Evolutionary conservation across 2,888 invertebrate species (phyloP).

Genomic region (Dryomyza anilis): DNA sequence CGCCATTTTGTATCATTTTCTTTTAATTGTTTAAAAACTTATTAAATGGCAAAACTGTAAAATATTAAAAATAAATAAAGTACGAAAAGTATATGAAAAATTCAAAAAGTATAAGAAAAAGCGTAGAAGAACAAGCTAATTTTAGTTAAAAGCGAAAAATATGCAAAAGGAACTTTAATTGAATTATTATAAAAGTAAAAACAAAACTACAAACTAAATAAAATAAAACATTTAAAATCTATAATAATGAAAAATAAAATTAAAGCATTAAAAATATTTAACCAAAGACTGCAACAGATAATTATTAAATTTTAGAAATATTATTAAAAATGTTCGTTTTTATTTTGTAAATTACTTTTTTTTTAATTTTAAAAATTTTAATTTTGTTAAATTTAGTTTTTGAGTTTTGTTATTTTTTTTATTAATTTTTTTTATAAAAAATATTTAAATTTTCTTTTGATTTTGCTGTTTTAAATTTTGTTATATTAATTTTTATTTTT

Average conservation of each 20-base stretch:
- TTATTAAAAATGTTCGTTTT: constrained; percentile 44
- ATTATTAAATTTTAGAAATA: constrained; percentile 62
- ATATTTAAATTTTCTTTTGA: constrained; percentile 4
- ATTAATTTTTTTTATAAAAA: constrained; percentile 9
- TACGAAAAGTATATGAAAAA: too few species aligned
- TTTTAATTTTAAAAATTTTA: background rate
- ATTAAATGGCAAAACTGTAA: too few species aligned
- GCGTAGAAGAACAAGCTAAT: background rate
- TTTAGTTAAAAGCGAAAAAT: background rate
- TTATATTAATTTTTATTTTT: constrained; percentile 5
- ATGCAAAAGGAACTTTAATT: background rate
- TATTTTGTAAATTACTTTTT: constrained; percentile 22
- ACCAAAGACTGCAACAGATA: constrained; percentile 64
- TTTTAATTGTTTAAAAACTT: too few species aligned
- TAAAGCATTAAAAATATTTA: constrained; percentile 52
- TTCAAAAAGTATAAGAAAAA: background rate
- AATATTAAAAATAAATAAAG: too few species aligned
- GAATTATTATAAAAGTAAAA: constrained; percentile 12
- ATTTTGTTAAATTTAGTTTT: too few species aligned
- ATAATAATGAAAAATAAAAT: too few species aligned
- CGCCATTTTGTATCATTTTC: too few species aligned
- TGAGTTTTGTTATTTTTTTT: background rate
- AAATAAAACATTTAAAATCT: too few species aligned
- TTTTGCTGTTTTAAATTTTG: background rate
- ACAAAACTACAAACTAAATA: constrained; percentile 37